Evolutionary conservation across 2,113 vertebrate species (phyloP), one percentile per base, ranked within the genome.

Genomic region (Brachirus orientalis): DNA sequence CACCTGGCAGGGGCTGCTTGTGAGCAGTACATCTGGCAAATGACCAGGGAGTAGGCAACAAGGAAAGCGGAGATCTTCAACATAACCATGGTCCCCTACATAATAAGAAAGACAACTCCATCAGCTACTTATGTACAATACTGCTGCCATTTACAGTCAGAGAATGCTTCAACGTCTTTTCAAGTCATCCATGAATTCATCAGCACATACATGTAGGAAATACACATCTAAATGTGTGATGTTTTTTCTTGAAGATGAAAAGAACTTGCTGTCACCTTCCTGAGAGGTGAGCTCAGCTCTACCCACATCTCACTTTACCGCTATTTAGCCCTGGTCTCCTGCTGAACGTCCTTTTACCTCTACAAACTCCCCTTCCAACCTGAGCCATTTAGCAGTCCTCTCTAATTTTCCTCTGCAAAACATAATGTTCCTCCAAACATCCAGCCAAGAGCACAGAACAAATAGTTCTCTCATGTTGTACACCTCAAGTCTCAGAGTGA

Each of bases 51-150:
- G 88, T 95, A 95, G 90, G 95, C 92, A 86, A 95, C 92, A 64
- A 99, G 93, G 84, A 97, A 91, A 60, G 94, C 92, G 19, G 95
- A 97, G 91, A 97, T 94, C 93, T 96, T 98, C 94, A 95, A 84
- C 91, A 95, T 92, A 76, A 95, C 93, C 97, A 97, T 99, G 90
- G 88, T 88, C 86, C 91, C 91, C 92, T 94, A 85, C 48, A 68
- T 43, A 51, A 55, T 17, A 12, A 81, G 63, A 86, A 41, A 88
- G 38, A 83, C 55, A 86, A 41, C 17, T 18, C 12, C 41, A 8
- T 87, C 71, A 87, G 64, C 57, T 41, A 35, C 51, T 40, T 1
- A 47, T 40, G 36, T 40, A 56, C 45, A 45, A 58, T 14, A 38
- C 35, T 10, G 22, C 58, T 5, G 40, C 13, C n/a, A 6, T 1